Percentiles rank a stretch among this genome's conserved stretches.
Conservation (phyloP, 2,113 vertebrate genomes). For the Rana temporaria region DNA sequence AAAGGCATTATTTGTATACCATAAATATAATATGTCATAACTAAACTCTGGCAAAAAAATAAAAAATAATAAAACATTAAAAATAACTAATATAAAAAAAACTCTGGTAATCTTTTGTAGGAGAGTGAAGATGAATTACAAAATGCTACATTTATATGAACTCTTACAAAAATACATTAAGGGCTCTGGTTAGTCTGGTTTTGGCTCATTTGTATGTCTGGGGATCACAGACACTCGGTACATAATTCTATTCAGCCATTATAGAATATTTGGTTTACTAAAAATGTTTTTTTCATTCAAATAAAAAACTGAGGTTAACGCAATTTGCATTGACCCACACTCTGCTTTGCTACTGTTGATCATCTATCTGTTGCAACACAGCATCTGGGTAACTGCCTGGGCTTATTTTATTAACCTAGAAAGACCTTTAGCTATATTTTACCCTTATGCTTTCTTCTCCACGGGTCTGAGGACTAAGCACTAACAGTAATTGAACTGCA, state of each 20-base stretch:
- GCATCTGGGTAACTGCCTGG: constrained; percentile 25
- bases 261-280: constrained; percentile 29
- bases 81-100: too few species aligned
- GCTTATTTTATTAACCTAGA: constrained; percentile 48
- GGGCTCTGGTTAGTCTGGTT: constrained; percentile 17
- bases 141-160: constrained; percentile 10
- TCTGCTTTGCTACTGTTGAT: constrained; percentile 15
- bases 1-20: too few species aligned
- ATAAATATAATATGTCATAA: too few species aligned
- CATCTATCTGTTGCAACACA: constrained; percentile 40
- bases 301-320: constrained; percentile 15
- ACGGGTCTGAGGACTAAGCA: neutral
- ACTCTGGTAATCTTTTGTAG: too few species aligned
- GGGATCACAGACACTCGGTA: constrained; percentile 23
- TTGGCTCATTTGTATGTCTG: constrained; percentile 37
- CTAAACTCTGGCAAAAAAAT: too few species aligned
- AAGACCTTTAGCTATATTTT: constrained; percentile 13
- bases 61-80: too few species aligned
- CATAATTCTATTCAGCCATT: constrained; percentile 32
- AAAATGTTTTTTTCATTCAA: constrained; percentile 3
- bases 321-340: constrained; percentile 35
- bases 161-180: neutral
- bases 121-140: neutral
- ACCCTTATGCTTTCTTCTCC: neutral
- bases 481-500: neutral